These are phyloP conservation scores for Clepsis dumicolana DNA, from an alignment of 2,888 invertebrate species.

Conservation along the genomic window DNA sequence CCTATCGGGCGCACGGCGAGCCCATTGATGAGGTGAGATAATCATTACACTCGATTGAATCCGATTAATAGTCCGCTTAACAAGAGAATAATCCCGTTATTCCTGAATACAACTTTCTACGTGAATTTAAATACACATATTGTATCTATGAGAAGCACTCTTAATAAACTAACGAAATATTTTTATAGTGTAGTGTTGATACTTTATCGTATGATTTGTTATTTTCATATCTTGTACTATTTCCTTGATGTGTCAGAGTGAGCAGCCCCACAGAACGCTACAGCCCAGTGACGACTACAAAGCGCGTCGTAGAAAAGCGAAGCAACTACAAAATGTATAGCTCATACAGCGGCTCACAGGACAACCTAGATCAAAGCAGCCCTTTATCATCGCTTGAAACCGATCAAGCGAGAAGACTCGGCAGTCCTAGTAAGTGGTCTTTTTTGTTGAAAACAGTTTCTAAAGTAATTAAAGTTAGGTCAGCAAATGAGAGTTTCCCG, in stretches of 20 bases:
- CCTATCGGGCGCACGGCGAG: slow-evolving; percentile 82
- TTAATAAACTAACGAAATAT: too few relatives aligned
- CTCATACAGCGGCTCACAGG: slow-evolving; percentile 78
- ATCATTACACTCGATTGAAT: slow-evolving; percentile 76
- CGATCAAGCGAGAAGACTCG: slow-evolving; percentile 72
- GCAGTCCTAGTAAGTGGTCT: slow-evolving; percentile 72
- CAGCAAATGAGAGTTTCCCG: background rate
- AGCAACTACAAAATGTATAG: slow-evolving; percentile 82
- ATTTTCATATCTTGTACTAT: too few relatives aligned
- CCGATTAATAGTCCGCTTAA: slow-evolving; percentile 75
- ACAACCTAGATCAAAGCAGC: slow-evolving; percentile 75
- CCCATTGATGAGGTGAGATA: slow-evolving; percentile 80
- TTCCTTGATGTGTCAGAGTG: slow-evolving; percentile 57
- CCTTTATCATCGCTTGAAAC: slow-evolving; percentile 76
- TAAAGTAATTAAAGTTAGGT: slow-evolving; percentile 1
- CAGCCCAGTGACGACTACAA: slow-evolving; percentile 79
- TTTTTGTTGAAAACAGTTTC: background rate
- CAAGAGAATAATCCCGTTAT: background rate
- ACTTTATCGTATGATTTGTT: background rate
- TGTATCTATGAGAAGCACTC: too few relatives aligned
- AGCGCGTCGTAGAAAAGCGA: slow-evolving; percentile 77
- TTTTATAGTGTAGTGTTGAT: background rate
- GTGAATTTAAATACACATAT: too few relatives aligned
- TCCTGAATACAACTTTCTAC: background rate
- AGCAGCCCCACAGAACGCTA: slow-evolving; percentile 77